These are phyloP conservation scores for Amblyjoppa fuscipennis DNA, from an alignment of 2,888 invertebrate genomes.

Conservation along the genomic window DNA sequence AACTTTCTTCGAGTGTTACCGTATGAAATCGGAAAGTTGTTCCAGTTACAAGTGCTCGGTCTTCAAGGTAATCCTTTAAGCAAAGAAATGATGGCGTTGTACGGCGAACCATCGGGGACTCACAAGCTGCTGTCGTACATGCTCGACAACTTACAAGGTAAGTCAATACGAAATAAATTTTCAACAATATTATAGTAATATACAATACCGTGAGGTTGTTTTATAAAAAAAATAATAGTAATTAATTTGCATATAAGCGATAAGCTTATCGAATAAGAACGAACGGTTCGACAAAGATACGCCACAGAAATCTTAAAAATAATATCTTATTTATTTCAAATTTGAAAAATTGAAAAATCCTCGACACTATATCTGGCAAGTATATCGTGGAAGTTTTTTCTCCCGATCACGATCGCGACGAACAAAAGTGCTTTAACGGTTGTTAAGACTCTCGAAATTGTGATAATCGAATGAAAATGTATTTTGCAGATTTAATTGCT, in stretches of 20 bases:
- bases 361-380: not conserved
- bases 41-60: slow-evolving; percentile 97
- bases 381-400: not conserved
- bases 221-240: too few species aligned
- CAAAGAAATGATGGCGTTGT: slow-evolving; percentile 96
- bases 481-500: not conserved
- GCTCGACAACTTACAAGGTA: slow-evolving; percentile 98
- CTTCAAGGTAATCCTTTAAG: slow-evolving; percentile 97
- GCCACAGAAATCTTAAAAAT: not conserved
- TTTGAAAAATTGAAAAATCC: not conserved
- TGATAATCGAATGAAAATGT: not conserved
- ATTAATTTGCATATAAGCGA: not conserved
- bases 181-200: too few species aligned
- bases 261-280: not conserved
- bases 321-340: not conserved
- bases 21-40: slow-evolving; percentile 98
- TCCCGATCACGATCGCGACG: not conserved
- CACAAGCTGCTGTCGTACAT: slow-evolving; percentile 97
- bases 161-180: slow-evolving; percentile 77
- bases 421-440: not conserved
- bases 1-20: slow-evolving; percentile 97
- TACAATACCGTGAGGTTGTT: too few species aligned
- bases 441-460: not conserved
- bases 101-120: slow-evolving; percentile 97
- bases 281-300: too few species aligned